A percentile compares a stretch with the other conserved stretches of the same genome.
Conservation (phyloP, 2,888 invertebrate genomes). For the Deilephila porcellus region DNA sequence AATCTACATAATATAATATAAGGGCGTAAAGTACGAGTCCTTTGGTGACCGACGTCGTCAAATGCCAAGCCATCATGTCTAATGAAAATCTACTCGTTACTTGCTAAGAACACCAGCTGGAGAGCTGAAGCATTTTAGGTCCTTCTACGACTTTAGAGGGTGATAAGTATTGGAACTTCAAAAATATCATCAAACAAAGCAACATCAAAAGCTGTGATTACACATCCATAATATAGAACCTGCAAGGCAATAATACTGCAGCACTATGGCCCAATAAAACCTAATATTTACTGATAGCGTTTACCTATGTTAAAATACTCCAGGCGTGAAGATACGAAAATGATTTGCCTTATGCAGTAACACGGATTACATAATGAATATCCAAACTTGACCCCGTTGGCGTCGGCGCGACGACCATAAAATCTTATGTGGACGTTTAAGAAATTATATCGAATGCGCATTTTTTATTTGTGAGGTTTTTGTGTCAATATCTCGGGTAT, state of each 20-base stretch:
- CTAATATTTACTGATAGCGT: neutral
- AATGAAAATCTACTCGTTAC: too few relatives aligned
- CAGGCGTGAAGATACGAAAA: neutral
- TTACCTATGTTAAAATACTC: neutral
- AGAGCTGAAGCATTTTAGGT: too few relatives aligned
- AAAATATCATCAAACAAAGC: too few relatives aligned
- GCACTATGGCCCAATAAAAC: neutral
- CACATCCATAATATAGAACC: too few relatives aligned
- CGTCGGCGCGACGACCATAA: conserved; percentile 15
- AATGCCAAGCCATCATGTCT: too few relatives aligned
- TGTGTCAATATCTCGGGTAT: conserved; percentile 6
- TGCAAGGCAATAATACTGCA: neutral
- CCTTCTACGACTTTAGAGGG: too few relatives aligned
- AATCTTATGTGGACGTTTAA: conserved; percentile 19
- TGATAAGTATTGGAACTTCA: too few relatives aligned
- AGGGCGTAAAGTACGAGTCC: too few relatives aligned
- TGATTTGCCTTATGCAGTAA: conserved; percentile 5
- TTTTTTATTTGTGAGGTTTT: conserved; percentile 3
- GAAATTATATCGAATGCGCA: conserved; percentile 16
- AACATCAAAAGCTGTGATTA: too few relatives aligned
- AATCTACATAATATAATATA: too few relatives aligned
- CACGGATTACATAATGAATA: conserved; percentile 20
- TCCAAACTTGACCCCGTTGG: conserved; percentile 28
- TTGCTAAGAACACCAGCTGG: too few relatives aligned
- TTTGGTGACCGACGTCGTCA: too few relatives aligned